Conservation (phyloP, 2,888 invertebrate genomes). For the Helleia helle region DNA sequence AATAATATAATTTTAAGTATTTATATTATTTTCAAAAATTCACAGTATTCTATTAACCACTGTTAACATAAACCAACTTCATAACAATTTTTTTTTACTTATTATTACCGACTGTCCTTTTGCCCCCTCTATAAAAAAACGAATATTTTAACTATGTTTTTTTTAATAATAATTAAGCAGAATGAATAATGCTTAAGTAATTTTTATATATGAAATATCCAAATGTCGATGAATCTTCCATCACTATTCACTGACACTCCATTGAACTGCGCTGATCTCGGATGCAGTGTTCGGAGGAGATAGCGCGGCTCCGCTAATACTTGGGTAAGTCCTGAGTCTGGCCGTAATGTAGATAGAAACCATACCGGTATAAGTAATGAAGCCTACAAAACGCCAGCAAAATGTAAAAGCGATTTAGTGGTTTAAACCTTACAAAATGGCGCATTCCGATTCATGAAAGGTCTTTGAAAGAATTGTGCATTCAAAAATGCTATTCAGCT, state of each 20-base stretch:
- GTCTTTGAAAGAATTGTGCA: constrained; percentile 11
- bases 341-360: constrained; percentile 18
- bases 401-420: constrained; percentile 17
- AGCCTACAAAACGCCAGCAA: constrained; percentile 22
- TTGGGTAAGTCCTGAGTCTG: background rate
- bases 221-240: too few relatives aligned
- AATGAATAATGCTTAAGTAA: too few relatives aligned
- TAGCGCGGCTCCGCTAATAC: constrained; percentile 5
- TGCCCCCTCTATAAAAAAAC: too few relatives aligned
- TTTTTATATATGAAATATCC: too few relatives aligned
- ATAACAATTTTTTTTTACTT: too few relatives aligned
- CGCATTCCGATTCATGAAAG: constrained; percentile 16
- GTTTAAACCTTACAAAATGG: constrained; percentile 20
- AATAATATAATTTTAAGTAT: too few relatives aligned
- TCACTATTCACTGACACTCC: constrained; percentile 3
- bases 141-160: too few relatives aligned
- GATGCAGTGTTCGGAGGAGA: constrained; percentile 2
- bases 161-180: too few relatives aligned
- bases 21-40: too few relatives aligned
- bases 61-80: too few relatives aligned
- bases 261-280: background rate
- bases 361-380: constrained; percentile 36
- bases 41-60: too few relatives aligned
- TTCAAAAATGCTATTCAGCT: constrained; percentile 12
- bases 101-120: too few relatives aligned